Conservation (phyloP, 2,888 invertebrate genomes). For the Gymnosoma rotundatum region DNA sequence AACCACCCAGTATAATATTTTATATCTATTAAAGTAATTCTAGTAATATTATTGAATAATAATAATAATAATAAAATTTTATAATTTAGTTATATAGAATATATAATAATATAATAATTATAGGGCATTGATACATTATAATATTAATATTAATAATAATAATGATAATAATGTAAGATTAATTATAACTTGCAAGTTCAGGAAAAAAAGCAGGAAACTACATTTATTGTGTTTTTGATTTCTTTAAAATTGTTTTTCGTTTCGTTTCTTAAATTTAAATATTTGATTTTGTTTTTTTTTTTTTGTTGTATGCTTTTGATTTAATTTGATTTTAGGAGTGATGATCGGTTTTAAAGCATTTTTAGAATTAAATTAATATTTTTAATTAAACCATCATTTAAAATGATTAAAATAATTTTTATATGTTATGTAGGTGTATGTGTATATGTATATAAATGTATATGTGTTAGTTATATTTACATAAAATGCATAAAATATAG, state of each 20-base stretch:
- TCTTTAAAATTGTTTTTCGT: neutral
- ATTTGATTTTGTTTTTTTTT: neutral
- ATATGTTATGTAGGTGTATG: conserved; percentile 20
- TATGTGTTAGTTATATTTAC: conserved; percentile 62
- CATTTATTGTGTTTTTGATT: neutral
- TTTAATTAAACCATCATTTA: conserved; percentile 42
- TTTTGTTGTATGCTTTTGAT: conserved; percentile 11
- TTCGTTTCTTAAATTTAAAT: conserved; percentile 31
- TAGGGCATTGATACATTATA: conserved; percentile 49
- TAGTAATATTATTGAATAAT: conserved; percentile 50
- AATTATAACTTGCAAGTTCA: conserved; percentile 47
- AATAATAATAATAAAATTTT: conserved; percentile 55
- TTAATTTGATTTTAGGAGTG: conserved; percentile 41
- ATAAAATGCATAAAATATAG: conserved; percentile 67
- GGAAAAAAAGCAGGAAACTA: conserved; percentile 56
- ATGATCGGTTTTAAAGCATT: conserved; percentile 44
- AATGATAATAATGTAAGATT: conserved; percentile 20
- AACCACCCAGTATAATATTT: conserved; percentile 45
- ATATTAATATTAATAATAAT: no score
- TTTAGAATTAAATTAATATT: conserved; percentile 6
- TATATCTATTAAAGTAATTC: conserved; percentile 47
- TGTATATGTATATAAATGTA: conserved; percentile 8
- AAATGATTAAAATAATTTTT: conserved; percentile 25
- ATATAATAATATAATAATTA: conserved; percentile 47
- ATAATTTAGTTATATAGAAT: conserved; percentile 28